Conservation (phyloP, 2,797 vertebrate genomes). For the Fratercula arctica region DNA sequence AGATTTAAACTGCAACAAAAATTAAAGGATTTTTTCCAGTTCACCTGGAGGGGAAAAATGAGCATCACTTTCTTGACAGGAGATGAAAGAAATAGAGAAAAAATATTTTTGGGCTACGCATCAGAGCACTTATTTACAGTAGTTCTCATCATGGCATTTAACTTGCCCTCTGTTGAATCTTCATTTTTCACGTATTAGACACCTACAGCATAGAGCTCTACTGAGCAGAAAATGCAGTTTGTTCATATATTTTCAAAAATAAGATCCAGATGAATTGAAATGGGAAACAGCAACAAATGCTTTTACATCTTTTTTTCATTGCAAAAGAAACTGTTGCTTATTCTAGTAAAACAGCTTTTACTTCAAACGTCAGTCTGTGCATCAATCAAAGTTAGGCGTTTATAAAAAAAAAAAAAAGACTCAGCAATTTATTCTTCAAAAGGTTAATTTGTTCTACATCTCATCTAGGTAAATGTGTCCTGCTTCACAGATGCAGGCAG, state of each 20-base stretch:
- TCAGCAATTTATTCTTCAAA: background rate
- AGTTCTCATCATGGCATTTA: background rate
- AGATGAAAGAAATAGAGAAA: constrained; percentile 40
- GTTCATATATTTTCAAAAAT: background rate
- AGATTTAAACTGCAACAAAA: constrained; percentile 12
- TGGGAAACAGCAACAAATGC: background rate
- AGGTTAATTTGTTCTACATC: background rate
- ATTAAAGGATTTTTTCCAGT: constrained; percentile 9
- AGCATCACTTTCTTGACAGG: constrained; percentile 12
- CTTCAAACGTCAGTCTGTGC: background rate
- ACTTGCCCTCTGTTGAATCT: constrained; percentile 1
- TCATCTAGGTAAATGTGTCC: background rate
- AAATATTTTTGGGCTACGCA: background rate
- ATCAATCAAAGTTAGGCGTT: background rate
- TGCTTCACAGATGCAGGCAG: background rate
- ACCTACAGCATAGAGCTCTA: background rate
- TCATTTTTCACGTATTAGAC: background rate
- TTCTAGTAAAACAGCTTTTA: background rate
- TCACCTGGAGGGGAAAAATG: constrained; percentile 18
- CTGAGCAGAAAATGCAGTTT: background rate
- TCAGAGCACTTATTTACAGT: constrained; percentile 8
- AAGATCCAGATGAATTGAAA: background rate
- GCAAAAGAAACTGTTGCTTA: background rate
- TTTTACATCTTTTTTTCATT: background rate
- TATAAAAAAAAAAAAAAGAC: background rate